Conservation (phyloP, 2,113 vertebrate species). For the Larimichthys polyactis region DNA sequence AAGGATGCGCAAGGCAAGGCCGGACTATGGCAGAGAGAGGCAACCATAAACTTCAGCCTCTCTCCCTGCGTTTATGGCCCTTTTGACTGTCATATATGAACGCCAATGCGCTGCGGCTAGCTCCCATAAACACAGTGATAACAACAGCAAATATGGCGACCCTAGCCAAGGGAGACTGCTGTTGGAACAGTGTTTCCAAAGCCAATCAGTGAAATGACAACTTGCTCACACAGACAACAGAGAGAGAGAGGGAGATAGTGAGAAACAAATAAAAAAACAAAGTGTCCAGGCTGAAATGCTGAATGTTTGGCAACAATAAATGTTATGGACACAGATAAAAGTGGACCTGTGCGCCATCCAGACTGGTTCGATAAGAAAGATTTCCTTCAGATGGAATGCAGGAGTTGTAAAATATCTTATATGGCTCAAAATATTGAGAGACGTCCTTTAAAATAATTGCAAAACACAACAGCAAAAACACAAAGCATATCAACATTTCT, state of each 20-base stretch:
- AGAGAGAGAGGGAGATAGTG: not conserved
- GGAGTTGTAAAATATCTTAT: not conserved
- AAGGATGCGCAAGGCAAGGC: slow-evolving; percentile 87
- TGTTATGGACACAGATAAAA: slow-evolving; percentile 84
- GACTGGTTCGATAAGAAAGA: slow-evolving; percentile 88
- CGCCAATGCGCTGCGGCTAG: slow-evolving; percentile 81
- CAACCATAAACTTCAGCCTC: slow-evolving; percentile 86
- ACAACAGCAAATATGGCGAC: slow-evolving; percentile 82
- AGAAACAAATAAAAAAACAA: slow-evolving; percentile 7
- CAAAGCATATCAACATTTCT: not conserved
- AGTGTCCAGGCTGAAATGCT: slow-evolving; percentile 11
- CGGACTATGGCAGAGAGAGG: slow-evolving; percentile 85
- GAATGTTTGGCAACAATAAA: slow-evolving; percentile 70
- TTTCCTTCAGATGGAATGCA: slow-evolving; percentile 52
- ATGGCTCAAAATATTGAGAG: not conserved
- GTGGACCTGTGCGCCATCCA: slow-evolving; percentile 75
- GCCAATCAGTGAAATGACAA: slow-evolving; percentile 68
- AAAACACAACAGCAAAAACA: not conserved
- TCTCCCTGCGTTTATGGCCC: slow-evolving; percentile 81
- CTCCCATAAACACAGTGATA: slow-evolving; percentile 81
- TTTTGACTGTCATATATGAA: slow-evolving; percentile 86
- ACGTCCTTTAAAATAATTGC: not conserved
- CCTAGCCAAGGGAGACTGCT: slow-evolving; percentile 65
- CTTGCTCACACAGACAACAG: slow-evolving; percentile 67
- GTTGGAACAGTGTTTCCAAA: slow-evolving; percentile 59